Base-by-base conservation (phyloP, 2,888 invertebrate genomes). In the Allolobophora icterica region DNA sequence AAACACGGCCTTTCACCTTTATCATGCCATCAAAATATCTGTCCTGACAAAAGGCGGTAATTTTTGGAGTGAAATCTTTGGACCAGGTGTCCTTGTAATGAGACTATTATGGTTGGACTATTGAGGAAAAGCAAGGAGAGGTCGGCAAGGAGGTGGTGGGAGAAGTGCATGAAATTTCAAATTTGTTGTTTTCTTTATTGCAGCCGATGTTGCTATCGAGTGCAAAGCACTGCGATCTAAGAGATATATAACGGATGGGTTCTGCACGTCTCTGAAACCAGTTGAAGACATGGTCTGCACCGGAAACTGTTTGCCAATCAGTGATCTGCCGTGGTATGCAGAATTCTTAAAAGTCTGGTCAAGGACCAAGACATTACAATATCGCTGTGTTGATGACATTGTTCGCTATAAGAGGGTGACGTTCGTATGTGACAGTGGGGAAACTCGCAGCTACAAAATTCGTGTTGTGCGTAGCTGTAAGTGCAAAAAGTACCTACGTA, bases 231-330 rank as follows among this genome's bases (percentile, higher is more conserved):
- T 95, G n/a, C 93, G 94, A 34, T 95, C 95, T 13, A 94, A 95
- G 92, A 93, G 94, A 83, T 95, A 94, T 92, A 94, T 95, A 89
- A 95, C 95, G 0, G 95, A 95, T 92, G 95, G 95, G 21, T 94
- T 94, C 92, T 95, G 95, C 91, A 94, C 94, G 21, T 94, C 94
- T n/a, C 89, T 93, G 42, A 94, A 94, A 89, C 94, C 95, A 30
- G 93, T 95, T 84, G 94, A 94, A 83, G 95, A 95, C 91, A 95
- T 95, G 90, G 94, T 95, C 83, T 95, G 95, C 92, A 94, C 94
- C 3, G 95, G 95, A 84, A 93, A 94, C 91, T 95, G 95, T 93
- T 92, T 95, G 91, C 95, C 95, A 71, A 93, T 94, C 84, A 93
- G 94, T 91, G 92, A 94, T 90, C 92, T 95, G 90, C 95, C 95